These are phyloP conservation scores for Gastrophryne carolinensis DNA, from an alignment of 2,797 vertebrate species.

Conservation along the genomic window DNA sequence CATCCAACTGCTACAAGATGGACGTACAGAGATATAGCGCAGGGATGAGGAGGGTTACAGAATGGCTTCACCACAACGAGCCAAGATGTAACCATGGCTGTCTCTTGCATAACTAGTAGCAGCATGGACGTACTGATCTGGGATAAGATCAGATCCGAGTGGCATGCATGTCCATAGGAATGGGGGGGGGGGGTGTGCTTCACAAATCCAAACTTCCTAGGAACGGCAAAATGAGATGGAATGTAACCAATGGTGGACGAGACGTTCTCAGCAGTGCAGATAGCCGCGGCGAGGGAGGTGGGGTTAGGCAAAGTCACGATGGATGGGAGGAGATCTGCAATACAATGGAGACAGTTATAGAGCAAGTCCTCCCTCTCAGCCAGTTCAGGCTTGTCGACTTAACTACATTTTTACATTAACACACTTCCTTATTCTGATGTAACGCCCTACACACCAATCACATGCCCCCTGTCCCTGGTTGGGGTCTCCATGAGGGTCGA, in stretches of 20 bases:
- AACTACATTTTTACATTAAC: no score
- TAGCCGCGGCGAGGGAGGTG: background rate
- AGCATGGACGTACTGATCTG: background rate
- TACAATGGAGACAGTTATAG: background rate
- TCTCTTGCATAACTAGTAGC: background rate
- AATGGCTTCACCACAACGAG: background rate
- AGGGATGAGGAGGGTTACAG: background rate
- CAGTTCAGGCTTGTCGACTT: no score
- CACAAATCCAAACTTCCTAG: constrained; percentile 3
- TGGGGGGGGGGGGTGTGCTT: background rate
- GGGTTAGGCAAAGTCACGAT: constrained; percentile 2
- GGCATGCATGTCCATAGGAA: constrained; percentile 40
- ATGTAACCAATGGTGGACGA: constrained; percentile 16
- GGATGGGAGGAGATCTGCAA: constrained; percentile 5
- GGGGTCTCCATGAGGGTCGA: no score
- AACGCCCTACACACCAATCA: no score
- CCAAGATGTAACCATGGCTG: background rate
- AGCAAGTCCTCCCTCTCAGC: no score
- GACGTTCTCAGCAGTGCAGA: background rate
- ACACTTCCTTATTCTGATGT: no score
- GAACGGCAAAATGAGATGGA: constrained; percentile 24
- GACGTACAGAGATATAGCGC: background rate
- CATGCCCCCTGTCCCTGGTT: no score
- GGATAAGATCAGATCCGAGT: background rate
- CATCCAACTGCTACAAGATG: background rate